These are phyloP conservation scores for Tigriopus californicus DNA, from an alignment of 2,888 invertebrate genomes.

Conservation along the genomic window DNA sequence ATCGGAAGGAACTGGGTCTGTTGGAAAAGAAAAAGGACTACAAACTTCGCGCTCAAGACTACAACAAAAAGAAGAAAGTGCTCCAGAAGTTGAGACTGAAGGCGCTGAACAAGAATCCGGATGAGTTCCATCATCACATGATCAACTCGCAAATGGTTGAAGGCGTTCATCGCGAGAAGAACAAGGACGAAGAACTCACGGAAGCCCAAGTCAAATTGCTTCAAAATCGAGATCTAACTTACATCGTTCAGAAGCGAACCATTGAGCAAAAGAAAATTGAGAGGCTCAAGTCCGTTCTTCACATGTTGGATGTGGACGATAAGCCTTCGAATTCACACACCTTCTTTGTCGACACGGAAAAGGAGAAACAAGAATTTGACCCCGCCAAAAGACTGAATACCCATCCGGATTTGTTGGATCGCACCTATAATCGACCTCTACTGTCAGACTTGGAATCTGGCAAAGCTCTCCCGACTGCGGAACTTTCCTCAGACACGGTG, in stretches of 20 bases:
- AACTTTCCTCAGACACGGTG: background rate
- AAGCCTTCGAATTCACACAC: slow-evolving; percentile 51
- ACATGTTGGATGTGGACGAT: slow-evolving; percentile 55
- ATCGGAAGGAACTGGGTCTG: slow-evolving; percentile 53
- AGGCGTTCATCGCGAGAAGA: slow-evolving; percentile 32
- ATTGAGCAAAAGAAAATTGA: slow-evolving; percentile 60
- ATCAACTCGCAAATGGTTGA: slow-evolving; percentile 50
- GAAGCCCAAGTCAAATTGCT: slow-evolving; percentile 69
- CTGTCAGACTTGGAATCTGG: slow-evolving; percentile 29
- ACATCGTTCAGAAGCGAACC: slow-evolving; percentile 63
- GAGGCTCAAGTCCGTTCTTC: slow-evolving; percentile 52
- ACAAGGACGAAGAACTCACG: slow-evolving; percentile 45
- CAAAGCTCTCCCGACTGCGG: background rate
- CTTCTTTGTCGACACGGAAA: slow-evolving; percentile 50
- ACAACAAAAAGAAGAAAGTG: slow-evolving; percentile 59
- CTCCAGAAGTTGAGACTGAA: slow-evolving; percentile 59
- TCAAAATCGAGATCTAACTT: slow-evolving; percentile 77
- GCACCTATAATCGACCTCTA: slow-evolving; percentile 48
- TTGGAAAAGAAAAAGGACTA: slow-evolving; percentile 82
- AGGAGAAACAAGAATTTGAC: slow-evolving; percentile 35
- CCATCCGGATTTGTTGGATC: slow-evolving; percentile 46
- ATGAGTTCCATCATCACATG: slow-evolving; percentile 98
- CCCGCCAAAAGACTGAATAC: slow-evolving; percentile 50
- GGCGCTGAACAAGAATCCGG: slow-evolving; percentile 81
- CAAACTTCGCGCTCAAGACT: slow-evolving; percentile 50